Evolutionary conservation across 2,888 invertebrate genomes (phyloP), one percentile per base, ranked within the genome.

Genomic region (Rhabditophanes sp.): DNA sequence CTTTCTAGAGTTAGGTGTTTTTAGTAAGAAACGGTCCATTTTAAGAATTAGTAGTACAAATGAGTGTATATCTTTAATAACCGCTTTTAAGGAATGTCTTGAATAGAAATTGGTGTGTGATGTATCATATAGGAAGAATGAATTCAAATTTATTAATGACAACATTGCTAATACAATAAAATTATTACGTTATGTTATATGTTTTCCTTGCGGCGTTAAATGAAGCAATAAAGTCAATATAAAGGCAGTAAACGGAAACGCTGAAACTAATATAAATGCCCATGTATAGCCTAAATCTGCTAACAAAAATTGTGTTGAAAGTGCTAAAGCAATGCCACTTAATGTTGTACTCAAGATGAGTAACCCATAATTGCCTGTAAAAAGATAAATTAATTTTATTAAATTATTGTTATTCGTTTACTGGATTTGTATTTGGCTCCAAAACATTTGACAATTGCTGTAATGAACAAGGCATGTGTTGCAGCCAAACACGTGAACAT

Each of bases 391-490:
- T 44, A 17, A 8, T 4, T 21, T 19, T 27, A 27, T 16, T n/a
- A 4, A 25, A 8, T 26, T 20, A 4, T 6, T n/a, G 2, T 16
- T 4, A 15, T 4, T 20, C 11, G 15, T 26, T 15, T n/a, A 15
- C 14, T 48, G 17, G 56, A 50, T 32, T 61, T 61, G 38, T 56
- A 44, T 23, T 44, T 40, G 4, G 49, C 44, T 12, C 61, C 61
- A 31, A 61, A 61, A 33, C 61, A 61, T 25, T 50, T 45, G 6
- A 61, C 61, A 4, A 46, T 50, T 2, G 61, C 61, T 1, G 61
- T 56, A 37, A 61, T 61, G 40, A 59, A 61, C 1, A 61, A 41
- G 1, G 61, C 56, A 34, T 61, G 61, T 1, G 60, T 61, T 7
- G 61, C 58, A 6, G 56, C 61, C 50, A 61, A 46, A 37, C 60